Percentiles rank a stretch among this genome's conserved stretches.
phyloP scores from a whole-genome alignment of 2,113 vertebrate species.

The Peucedramus taeniatus region DNA sequence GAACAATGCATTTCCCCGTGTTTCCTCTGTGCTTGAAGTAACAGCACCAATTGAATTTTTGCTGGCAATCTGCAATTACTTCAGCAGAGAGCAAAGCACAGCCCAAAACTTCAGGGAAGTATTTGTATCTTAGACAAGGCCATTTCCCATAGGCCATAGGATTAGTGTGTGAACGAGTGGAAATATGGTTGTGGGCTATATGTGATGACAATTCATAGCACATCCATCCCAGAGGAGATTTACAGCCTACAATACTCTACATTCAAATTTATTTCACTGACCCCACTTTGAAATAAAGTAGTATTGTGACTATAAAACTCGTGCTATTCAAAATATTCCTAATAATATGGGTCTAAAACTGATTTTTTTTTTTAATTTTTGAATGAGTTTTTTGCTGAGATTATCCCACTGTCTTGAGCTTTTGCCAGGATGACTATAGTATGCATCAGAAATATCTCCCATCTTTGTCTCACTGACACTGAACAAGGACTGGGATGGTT shows the following conservation, averaged over 20 bases:
- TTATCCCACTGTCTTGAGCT: neutral
- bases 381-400: neutral
- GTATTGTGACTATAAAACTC: neutral
- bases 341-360: neutral
- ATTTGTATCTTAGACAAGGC: neutral
- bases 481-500: neutral
- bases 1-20: neutral
- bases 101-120: neutral
- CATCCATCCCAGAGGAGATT: neutral
- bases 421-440: neutral
- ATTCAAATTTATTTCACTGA: neutral
- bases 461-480: neutral
- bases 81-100: neutral
- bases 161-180: neutral
- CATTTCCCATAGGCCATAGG: neutral
- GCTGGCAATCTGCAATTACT: neutral
- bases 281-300: neutral
- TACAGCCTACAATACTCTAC: neutral
- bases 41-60: neutral
- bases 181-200: neutral
- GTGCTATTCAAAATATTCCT: neutral
- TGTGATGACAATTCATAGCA: neutral
- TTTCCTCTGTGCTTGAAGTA: neutral
- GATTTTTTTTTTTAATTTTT: neutral
- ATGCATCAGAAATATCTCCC: neutral